Evolutionary conservation across 1,140 invertebrate species (phyloP), one percentile per base, ranked within the genome.

Genomic region (Lasaia peninsularis): DNA sequence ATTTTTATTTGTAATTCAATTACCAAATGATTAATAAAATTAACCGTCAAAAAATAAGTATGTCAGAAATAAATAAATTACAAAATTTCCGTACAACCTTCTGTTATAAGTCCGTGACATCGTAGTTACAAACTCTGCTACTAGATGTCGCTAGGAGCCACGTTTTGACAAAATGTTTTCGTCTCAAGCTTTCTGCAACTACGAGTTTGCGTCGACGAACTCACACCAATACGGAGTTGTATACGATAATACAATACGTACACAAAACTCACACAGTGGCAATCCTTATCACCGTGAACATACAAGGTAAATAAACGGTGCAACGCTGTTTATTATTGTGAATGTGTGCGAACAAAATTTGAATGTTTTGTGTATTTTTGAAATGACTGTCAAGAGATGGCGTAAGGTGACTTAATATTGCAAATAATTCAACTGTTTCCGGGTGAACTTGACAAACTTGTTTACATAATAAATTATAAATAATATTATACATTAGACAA

Each of bases 91-190:
- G 34, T 67, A 20, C 71, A 12, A 8, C 70, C 50, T 68, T 80
- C 58, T 85, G 40, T 55, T 48, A 20, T 12, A 56, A 11, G 35
- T 21, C 18, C 59, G 62, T 65, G 9, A 51, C 49, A 16, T 59
- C 55, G 33, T 72, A 54, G 67, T 86, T 80, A 60, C 50, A 53
- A 35, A 35, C 14, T 35, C 48, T 28, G 9, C 14, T 52, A 74
- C 72, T 76, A 86, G 83, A 84, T 86, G 83, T 68, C 83, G 78
- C 73, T 86, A 75, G 67, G 8, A 32, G 40, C 14, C 14, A 44
- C 37, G 53, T 56, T 56, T 40, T 28, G 37, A 31, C 20, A 24
- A 56, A 21, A 31, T 44, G 32, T 16, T 44, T 33, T 35, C 53
- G 24, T 40, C 24, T 56, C 40, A 7, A n/a, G 31, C 16, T 24